Conservation (phyloP, 2,888 invertebrate genomes). For the Ochropleura plecta region DNA sequence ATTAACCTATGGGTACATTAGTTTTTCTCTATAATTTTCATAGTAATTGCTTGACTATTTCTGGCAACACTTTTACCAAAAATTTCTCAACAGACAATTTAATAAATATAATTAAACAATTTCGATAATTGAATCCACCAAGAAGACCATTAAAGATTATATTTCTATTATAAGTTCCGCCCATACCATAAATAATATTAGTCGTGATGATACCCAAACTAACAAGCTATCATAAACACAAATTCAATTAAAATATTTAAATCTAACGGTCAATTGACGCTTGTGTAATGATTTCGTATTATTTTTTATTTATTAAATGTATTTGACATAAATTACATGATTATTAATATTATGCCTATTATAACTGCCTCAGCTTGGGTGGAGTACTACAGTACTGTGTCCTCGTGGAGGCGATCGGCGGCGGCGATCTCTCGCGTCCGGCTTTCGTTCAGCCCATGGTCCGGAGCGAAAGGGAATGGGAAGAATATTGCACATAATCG, state of each 20-base stretch:
- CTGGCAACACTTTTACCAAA: background rate
- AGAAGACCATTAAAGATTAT: constrained; percentile 19
- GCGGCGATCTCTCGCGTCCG: no score
- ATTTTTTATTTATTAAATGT: constrained; percentile 16
- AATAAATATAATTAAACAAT: constrained; percentile 5
- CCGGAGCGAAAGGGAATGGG: no score
- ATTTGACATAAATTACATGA: constrained; percentile 13
- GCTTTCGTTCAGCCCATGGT: no score
- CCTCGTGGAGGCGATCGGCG: no score
- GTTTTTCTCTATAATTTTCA: no score
- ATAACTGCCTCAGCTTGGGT: no score
- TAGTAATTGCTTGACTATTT: no score
- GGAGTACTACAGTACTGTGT: no score
- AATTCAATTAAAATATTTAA: constrained; percentile 60
- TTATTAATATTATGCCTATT: constrained; percentile 1
- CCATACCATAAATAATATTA: constrained; percentile 30
- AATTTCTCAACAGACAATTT: background rate
- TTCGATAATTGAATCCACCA: constrained; percentile 5
- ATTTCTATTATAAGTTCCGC: constrained; percentile 32
- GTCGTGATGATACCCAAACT: constrained; percentile 14
- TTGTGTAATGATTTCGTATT: constrained; percentile 33
- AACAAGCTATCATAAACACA: constrained; percentile 37
- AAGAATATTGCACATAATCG: no score
- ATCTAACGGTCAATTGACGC: constrained; percentile 37
- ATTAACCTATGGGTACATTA: no score